A percentile compares a stretch with the other conserved stretches of the same genome.
phyloP scores from a whole-genome alignment of 2,113 vertebrate species.

The Ceuthmochares aereus region DNA sequence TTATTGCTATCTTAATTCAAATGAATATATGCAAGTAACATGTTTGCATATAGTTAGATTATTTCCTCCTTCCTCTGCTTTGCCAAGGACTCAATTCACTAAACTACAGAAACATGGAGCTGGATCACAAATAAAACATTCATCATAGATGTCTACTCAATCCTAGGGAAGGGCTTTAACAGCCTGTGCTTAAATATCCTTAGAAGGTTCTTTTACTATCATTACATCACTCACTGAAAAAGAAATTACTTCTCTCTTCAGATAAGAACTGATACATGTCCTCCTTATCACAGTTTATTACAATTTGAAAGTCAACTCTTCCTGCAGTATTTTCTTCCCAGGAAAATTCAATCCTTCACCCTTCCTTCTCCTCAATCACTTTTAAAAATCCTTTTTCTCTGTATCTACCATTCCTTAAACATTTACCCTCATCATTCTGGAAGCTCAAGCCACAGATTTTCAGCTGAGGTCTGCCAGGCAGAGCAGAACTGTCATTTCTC shows the following conservation, averaged over 20 bases:
- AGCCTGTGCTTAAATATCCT: not conserved
- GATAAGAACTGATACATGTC: not conserved
- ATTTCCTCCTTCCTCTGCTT: not conserved
- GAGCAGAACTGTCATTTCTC: not conserved
- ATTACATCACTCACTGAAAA: not conserved
- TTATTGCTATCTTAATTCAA: not conserved
- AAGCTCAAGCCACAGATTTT: not conserved
- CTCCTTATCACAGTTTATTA: not conserved
- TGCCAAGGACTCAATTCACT: not conserved
- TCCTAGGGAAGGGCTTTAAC: not conserved
- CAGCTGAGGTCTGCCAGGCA: not conserved
- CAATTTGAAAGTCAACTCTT: not conserved
- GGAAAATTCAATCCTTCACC: not conserved
- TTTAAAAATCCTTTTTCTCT: not conserved
- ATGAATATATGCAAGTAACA: not conserved
- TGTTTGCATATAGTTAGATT: conserved; percentile 17
- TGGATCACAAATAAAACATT: not conserved
- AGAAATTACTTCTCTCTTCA: not conserved
- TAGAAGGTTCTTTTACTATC: not conserved
- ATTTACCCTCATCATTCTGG: not conserved
- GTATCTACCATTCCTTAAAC: not conserved
- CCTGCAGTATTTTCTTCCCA: not conserved
- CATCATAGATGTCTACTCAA: not conserved
- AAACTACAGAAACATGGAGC: not conserved
- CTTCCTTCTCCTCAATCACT: not conserved